Conservation (phyloP, 1,140 invertebrate species). For the Diorhabda sublineata region DNA sequence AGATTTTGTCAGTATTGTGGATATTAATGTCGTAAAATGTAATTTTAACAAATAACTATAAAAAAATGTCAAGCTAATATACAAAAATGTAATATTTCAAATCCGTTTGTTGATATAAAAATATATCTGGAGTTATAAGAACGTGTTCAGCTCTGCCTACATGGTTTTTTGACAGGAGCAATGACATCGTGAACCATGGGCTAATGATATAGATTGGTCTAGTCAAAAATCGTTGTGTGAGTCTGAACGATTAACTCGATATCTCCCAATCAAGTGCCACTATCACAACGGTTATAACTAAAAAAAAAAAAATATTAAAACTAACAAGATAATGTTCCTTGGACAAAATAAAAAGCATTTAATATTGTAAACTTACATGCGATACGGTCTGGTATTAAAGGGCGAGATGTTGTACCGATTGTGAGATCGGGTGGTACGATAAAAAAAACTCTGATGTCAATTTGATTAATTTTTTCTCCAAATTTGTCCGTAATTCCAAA, state of each 20-base stretch:
- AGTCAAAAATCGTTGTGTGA: slow-evolving; percentile 34
- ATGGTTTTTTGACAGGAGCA: slow-evolving; percentile 30
- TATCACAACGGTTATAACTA: slow-evolving; percentile 8
- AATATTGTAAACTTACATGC: slow-evolving; percentile 31
- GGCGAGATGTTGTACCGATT: slow-evolving; percentile 39
- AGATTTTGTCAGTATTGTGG: no score
- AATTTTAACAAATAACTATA: no score
- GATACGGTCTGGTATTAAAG: slow-evolving; percentile 42
- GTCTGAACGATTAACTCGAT: slow-evolving; percentile 36
- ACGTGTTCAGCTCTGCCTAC: slow-evolving; percentile 22
- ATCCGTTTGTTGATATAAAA: background rate
- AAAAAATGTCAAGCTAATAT: no score
- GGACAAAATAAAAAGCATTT: slow-evolving; percentile 39
- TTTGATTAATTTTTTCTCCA: background rate
- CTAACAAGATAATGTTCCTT: slow-evolving; percentile 42
- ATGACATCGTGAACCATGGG: slow-evolving; percentile 31
- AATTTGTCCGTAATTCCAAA: no score
- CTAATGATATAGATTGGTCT: slow-evolving; percentile 39
- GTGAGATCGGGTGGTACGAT: slow-evolving; percentile 42
- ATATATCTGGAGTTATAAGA: background rate
- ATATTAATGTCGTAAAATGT: no score
- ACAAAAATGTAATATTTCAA: no score
- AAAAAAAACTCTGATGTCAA: background rate
- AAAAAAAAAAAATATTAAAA: slow-evolving; percentile 23
- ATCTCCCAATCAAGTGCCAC: slow-evolving; percentile 44